Base-by-base conservation (phyloP, 1,140 invertebrate genomes). In the Lithobius niger region DNA sequence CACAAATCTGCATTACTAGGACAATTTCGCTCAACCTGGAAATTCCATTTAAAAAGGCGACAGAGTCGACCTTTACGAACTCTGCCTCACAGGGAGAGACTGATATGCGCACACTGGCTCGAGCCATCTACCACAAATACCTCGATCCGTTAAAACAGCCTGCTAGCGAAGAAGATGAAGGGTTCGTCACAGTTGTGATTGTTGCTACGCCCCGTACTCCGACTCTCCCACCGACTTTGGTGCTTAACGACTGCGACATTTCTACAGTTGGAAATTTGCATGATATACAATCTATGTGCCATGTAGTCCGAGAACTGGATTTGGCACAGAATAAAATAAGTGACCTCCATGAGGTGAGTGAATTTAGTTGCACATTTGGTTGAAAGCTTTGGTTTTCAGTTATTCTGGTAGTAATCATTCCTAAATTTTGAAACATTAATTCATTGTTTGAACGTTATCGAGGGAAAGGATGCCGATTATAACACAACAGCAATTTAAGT, bases 171-270 rank as follows among this genome's bases (percentile, higher is more conserved):
- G 56, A 65, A 26, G 59, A 63, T 59, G 75, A 74, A 69, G 82
- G 61, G 42, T 80, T 85, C 44, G 82, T 83, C 56, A 88, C 89
- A 61, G 88, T 84, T 67, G 84, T 88, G 62, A 45, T 50, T 22
- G 2, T 57, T 51, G 26, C 47, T 18, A 27, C 27, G 36, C 85
- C 84, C 22, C 86, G 86, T 63, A 86, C 86, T 1, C 75, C 86
- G 36, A 74, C 78, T 58, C 75, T 92, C 49, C 88, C 88, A 4
- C 81, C 84, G 0, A 71, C 88, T n/a, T 71, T 93, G 50, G 86
- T 89, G 42, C 75, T 92, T n/a, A 88, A 90, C 62, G 85, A 88
- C 65, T 88, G 85, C 68, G 83, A 87, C 67, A 91, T 92, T 58
- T 82, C 86, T 58, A 82, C 79, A 57, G 86, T 43, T 25, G 89